Evolutionary conservation across 2,888 invertebrate species (phyloP).

Genomic region (Serripes groenlandicus): DNA sequence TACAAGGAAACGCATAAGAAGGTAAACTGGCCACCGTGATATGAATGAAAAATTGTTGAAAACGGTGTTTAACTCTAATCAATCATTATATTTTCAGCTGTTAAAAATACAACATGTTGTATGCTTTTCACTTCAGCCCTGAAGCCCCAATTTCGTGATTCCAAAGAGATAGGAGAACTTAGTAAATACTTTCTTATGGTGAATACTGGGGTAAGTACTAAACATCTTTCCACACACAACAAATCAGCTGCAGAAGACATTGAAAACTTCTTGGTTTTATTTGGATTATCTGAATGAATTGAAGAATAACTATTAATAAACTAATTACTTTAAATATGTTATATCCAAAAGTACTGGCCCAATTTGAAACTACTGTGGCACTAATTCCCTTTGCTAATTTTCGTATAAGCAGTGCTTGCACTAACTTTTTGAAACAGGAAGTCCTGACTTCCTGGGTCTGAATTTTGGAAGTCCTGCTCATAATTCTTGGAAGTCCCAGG

Average conservation of each 20-base stretch:
- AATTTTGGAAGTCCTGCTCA: no score
- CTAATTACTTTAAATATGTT: neutral
- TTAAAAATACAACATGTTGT: no score
- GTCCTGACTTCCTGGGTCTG: no score
- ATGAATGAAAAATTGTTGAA: no score
- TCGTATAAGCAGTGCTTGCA: neutral
- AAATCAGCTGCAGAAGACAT: neutral
- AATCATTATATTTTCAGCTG: no score
- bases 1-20: no score
- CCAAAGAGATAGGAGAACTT: slow-evolving; percentile 88
- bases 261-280: neutral
- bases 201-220: slow-evolving; percentile 87
- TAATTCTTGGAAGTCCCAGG: no score
- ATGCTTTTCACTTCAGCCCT: slow-evolving; percentile 87
- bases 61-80: no score
- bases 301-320: neutral
- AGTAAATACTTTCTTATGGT: slow-evolving; percentile 91
- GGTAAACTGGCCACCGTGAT: no score
- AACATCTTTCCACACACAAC: neutral
- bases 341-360: neutral
- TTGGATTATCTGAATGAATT: no score
- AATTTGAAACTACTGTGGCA: neutral
- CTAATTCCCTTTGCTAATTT: neutral
- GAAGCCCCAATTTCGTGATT: slow-evolving; percentile 89
- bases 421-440: no score